These are phyloP conservation scores for Melanocharis versteri DNA, from an alignment of 2,113 vertebrate genomes.

Conservation along the genomic window DNA sequence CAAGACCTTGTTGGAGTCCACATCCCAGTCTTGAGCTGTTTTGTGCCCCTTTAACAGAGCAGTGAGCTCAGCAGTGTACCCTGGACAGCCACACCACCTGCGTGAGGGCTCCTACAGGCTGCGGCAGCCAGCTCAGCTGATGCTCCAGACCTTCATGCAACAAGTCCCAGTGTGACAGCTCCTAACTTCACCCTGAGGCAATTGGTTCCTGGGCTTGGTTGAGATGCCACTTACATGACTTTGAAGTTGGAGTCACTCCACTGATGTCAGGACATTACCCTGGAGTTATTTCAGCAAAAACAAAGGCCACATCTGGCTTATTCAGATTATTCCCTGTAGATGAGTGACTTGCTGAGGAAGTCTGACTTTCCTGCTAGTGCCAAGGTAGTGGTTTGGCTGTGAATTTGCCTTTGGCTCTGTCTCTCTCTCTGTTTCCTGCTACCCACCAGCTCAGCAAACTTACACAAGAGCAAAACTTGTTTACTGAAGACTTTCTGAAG, in stretches of 20 bases:
- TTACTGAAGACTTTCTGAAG: not conserved
- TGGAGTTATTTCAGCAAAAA: not conserved
- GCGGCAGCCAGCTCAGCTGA: not conserved
- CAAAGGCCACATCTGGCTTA: not conserved
- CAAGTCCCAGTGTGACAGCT: not conserved
- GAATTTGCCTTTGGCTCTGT: not conserved
- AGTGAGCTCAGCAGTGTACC: not conserved
- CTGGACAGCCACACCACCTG: not conserved
- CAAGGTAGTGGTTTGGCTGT: not conserved
- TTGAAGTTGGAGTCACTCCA: not conserved
- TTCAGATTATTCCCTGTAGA: not conserved
- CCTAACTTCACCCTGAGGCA: not conserved
- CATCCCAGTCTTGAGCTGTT: not conserved
- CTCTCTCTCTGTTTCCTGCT: not conserved
- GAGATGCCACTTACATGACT: not conserved
- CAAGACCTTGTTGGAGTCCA: not conserved
- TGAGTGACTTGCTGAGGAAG: not conserved
- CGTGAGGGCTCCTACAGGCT: fast-evolving
- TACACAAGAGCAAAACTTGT: not conserved
- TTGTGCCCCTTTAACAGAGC: not conserved
- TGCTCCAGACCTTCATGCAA: not conserved
- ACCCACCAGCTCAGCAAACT: not conserved
- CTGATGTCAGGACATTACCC: not conserved
- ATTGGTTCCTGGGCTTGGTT: not conserved
- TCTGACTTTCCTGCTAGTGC: not conserved